Base-by-base conservation (phyloP, 1,140 invertebrate species). In the Homalodisca vitripennis region DNA sequence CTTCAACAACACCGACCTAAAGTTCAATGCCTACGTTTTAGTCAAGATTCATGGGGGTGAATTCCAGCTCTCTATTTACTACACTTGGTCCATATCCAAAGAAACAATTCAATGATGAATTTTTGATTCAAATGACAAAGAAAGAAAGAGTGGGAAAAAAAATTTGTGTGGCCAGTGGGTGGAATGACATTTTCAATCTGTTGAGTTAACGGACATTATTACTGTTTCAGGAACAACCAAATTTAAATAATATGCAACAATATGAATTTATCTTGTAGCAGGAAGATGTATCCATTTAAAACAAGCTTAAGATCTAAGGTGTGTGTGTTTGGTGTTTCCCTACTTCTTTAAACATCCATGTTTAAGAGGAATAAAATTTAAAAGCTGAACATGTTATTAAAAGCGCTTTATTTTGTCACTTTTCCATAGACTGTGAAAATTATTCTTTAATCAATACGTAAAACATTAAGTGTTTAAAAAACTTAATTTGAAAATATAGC, bases 61-160 rank as follows among this genome's bases (percentile, higher is more conserved):
- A 41, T 6, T 10, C 34, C 17, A 41, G 34, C 34, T 41, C 6
- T 17, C 17, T n/a, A n/a, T 6, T 17, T 41, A 41, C 17, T 41
- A 41, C 34, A 41, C 17, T 41, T n/a, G n/a, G 34, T 6, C 34
- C 17, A 41, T 17, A 17, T 41, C 17, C 34, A 10, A 17, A n/a
- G n/a, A 41, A 41, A 41, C 6, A 41, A 17, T 41, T 41, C 17
- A 41, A 41, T 41, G 34, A 41, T 41, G 34, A 41, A 17, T 41
- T 41, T 41, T 10, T 41, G 34, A 17, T 41, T 41, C 6, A 41
- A 17, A 10, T 10, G 6, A 55, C 20, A 22, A 55, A 55, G 20
- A n/a, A n/a, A n/a, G n/a, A n/a, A 55, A 22, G 51, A 55, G 51
- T 55, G 51, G 51, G 24, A n/a, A 55, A 55, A 55, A n/a, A 55